Conservation (phyloP, 2,888 invertebrate species). For the Leptinotarsa juncta region DNA sequence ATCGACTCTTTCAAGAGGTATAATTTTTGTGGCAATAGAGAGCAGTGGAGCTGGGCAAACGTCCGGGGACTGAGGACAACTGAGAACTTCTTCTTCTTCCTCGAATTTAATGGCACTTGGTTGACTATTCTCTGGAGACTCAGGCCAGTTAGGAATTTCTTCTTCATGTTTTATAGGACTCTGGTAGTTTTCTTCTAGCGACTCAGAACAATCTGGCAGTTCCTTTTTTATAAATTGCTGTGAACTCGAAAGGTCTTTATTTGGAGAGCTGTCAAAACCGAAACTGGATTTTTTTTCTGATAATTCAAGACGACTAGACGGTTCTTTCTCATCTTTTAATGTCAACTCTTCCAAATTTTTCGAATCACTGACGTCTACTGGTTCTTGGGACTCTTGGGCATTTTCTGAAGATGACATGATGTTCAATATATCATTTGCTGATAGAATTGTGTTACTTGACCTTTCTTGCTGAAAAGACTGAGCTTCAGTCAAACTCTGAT, state of each 20-base stretch:
- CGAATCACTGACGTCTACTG: not conserved
- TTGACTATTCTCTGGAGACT: not conserved
- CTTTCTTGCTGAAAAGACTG: conserved; percentile 19
- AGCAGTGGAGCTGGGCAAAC: not conserved
- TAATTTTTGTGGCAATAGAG: not conserved
- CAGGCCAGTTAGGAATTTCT: not conserved
- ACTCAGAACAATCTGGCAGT: not conserved
- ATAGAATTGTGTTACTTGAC: not conserved
- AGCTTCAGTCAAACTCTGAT: conserved; percentile 29
- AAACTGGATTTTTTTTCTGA: not conserved
- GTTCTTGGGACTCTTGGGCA: not conserved
- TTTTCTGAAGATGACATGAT: not conserved
- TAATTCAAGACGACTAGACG: not conserved
- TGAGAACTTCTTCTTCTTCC: not conserved
- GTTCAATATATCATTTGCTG: not conserved
- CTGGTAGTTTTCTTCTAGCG: not conserved
- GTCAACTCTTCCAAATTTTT: not conserved
- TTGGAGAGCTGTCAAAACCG: no score
- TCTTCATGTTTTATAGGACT: no score
- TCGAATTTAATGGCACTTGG: no score
- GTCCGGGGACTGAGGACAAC: conserved; percentile 6
- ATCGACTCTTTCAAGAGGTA: conserved; percentile 1
- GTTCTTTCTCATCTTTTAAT: no score
- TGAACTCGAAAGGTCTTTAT: no score
- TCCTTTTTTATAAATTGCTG: not conserved